Base-by-base conservation (phyloP, 2,113 vertebrate genomes). In the Hiodon alosoides region DNA sequence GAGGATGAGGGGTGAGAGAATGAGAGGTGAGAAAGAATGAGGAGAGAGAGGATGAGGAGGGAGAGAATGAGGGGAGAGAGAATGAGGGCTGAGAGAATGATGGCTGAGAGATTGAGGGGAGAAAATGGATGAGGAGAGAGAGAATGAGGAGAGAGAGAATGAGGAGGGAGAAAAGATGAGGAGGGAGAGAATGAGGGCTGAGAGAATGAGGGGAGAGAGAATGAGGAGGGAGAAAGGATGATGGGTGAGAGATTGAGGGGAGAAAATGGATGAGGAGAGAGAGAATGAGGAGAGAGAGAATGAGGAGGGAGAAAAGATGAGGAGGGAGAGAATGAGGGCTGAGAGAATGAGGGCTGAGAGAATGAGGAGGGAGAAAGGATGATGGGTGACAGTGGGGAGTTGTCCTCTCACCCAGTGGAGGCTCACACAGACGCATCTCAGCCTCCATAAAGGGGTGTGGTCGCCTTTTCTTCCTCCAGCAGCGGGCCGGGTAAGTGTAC, bases 381-480 rank as follows among this genome's bases (percentile, higher is more conserved):
- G 31, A 31, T 31, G 31, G 31, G 31, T 31, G 31, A 31, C 31
- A 31, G 31, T 31, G 13, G 67, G 75, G 73, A 7, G 4, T 2
- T 1, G n/a, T 8, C 5, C 11, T 3, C 92, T 86, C 88, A 97
- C 96, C 94, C 46, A 95, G 93, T 81, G 95, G 94, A 65, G 98
- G 94, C 80, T 94, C 96, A 66, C 95, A 90, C 78, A 97, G 91
- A 74, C 95, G 92, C 81, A 98, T 89, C 69, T 94, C 93, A 31
- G 95, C 92, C 76, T 98, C 96, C 75, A 94, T 92, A 66, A 94
- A 86, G 1, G 93, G 93, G 82, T 96, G 94, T 77, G 97, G 91
- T 82, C 95, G 90, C 83, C 96, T 94, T 88, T 98, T 98, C 88
- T 98, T 98, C 61, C 95, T 93, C 96, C 96, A 98, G 87, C 95